A percentile compares a stretch with the other conserved stretches of the same genome.
Conservation (phyloP, 2,797 vertebrate species). For the Epinephelus awoara region DNA sequence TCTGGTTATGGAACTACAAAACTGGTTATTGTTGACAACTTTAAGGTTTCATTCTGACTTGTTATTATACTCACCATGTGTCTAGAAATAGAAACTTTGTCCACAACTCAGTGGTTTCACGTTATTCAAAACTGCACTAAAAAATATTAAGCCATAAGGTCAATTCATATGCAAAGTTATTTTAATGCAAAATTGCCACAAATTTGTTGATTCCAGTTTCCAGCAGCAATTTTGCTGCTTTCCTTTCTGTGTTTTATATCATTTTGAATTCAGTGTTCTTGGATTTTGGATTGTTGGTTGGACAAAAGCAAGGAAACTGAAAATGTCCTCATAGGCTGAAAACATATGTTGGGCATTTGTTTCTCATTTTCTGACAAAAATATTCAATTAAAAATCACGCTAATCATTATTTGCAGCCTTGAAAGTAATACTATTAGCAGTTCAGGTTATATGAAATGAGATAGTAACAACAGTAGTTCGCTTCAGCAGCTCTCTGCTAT, state of each 20-base stretch:
- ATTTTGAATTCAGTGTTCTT: neutral
- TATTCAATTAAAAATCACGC: too few species aligned
- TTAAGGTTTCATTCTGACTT: conserved; percentile 10
- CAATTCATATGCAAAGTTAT: neutral
- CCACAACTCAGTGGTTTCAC: neutral
- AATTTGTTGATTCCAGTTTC: neutral
- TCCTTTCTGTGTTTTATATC: neutral
- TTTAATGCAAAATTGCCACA: neutral
- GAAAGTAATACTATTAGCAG: too few species aligned
- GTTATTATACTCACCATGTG: neutral
- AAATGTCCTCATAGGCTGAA: neutral
- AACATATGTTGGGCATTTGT: too few species aligned
- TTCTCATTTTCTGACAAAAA: too few species aligned
- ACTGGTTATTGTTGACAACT: conserved; percentile 41
- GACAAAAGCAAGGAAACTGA: neutral
- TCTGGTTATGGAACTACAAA: conserved; percentile 63
- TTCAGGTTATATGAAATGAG: too few species aligned
- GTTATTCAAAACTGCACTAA: too few species aligned
- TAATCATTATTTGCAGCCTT: too few species aligned
- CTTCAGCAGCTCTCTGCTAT: too few species aligned
- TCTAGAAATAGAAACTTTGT: neutral
- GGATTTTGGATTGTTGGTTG: too few species aligned
- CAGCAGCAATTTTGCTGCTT: neutral
- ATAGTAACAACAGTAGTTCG: too few species aligned
- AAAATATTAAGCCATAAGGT: too few species aligned